Base-by-base conservation (phyloP, 1,140 invertebrate species). In the Pomacea maculata region DNA sequence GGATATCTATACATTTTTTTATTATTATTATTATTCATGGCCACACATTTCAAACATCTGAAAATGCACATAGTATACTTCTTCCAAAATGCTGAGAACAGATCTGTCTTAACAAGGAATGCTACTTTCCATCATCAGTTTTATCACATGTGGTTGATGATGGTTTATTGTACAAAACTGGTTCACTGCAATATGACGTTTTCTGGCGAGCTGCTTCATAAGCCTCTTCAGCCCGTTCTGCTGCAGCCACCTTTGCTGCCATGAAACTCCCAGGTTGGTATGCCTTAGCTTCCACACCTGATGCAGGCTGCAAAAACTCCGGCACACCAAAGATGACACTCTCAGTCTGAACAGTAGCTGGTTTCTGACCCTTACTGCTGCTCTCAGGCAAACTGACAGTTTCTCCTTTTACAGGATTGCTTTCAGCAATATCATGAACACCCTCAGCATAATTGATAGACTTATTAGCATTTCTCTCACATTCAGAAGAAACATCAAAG, bases 191-290 rank as follows among this genome's bases (percentile, higher is more conserved):
- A 70, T 80, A 81, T 45, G 82, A 54, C 45, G 65, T 77, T 61
- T 78, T 77, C 19, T 78, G 25, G 1, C 70, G 29, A 19, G 72
- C 52, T 25, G 57, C 74, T 78, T 70, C 72, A 29, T 72, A 73
- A 17, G 67, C 25, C 45, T 81, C 78, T 57, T 77, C 79, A 9
- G 68, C 68, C 9, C 54, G 64, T 52, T 80, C 45, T 54, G 67
- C 68, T 34, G 67, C 29, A 21, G 65, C 55, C n/a, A 71, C 67
- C 29, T 80, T 80, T 29, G 83, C 83, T 6, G 78, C 79, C 54
- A 75, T 82, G 52, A 82, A 84, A 70, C 79, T 82, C 10, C 83
- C 83, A 12, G 83, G 83, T 21, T 78, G 67, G 70, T 84, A 84
- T 19, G 71, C 61, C 17, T 78, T 67, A 14, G 80, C 80, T 34